phyloP scores from a whole-genome alignment of 2,888 invertebrate species.

The Parasteatoda lunata region DNA sequence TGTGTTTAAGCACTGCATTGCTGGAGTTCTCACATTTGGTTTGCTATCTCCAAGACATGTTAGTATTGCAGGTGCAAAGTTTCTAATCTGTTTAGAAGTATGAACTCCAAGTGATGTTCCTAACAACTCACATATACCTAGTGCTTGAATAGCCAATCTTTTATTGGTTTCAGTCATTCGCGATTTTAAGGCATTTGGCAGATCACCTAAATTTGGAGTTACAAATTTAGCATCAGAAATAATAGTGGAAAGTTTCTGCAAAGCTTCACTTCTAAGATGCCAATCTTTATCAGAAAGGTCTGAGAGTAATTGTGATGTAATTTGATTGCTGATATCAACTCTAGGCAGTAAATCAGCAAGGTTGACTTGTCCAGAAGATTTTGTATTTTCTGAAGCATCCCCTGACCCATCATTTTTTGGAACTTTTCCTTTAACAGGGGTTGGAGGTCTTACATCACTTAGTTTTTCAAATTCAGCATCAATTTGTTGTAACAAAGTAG shows the following conservation, averaged over 20 bases:
- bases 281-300: conserved; percentile 93
- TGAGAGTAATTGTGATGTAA: conserved; percentile 85
- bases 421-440: conserved; percentile 81
- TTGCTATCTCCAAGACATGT: conserved; percentile 81
- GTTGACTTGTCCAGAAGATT: conserved; percentile 75
- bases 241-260: conserved; percentile 83
- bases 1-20: conserved; percentile 86
- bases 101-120: conserved; percentile 88
- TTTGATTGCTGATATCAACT: conserved; percentile 85
- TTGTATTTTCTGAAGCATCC: conserved; percentile 76
- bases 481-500: conserved; percentile 87
- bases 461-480: conserved; percentile 83
- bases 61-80: conserved; percentile 89
- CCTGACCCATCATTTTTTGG: conserved; percentile 69
- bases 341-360: conserved; percentile 84
- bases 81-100: conserved; percentile 85
- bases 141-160: conserved; percentile 88
- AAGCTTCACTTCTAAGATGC: conserved; percentile 87
- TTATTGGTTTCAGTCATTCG: conserved; percentile 92
- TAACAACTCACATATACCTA: conserved; percentile 87
- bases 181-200: conserved; percentile 85
- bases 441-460: conserved; percentile 83
- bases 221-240: conserved; percentile 86
- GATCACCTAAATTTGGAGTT: conserved; percentile 87
- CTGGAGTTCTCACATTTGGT: conserved; percentile 87